Conservation (phyloP, 2,113 vertebrate genomes). For the Pelodiscus sinensis region DNA sequence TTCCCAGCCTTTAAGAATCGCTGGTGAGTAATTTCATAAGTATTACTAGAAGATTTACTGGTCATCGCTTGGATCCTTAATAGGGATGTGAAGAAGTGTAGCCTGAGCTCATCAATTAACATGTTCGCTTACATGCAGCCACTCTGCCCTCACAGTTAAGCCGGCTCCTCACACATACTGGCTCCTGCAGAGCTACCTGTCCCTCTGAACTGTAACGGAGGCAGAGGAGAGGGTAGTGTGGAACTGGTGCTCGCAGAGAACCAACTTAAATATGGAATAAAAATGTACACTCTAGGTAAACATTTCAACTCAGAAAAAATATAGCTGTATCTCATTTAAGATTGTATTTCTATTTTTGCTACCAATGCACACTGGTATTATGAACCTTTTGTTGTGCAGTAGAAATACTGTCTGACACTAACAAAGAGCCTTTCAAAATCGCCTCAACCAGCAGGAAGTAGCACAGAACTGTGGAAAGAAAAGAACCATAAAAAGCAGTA, state of each 20-base stretch:
- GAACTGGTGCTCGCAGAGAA: no score
- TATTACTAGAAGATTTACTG: neutral
- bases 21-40: neutral
- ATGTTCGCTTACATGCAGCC: no score
- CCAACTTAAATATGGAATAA: slow-evolving; percentile 16
- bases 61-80: no score
- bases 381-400: neutral
- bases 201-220: no score
- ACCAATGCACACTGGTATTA: slow-evolving; percentile 10
- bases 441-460: neutral
- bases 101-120: no score
- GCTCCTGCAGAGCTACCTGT: no score
- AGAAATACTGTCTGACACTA: neutral
- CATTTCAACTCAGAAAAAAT: slow-evolving; percentile 20
- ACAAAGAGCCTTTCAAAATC: slow-evolving; percentile 40
- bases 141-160: no score
- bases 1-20: neutral
- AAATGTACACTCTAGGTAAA: slow-evolving; percentile 15
- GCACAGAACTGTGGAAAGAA: neutral
- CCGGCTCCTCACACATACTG: no score
- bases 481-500: slow-evolving; percentile 13
- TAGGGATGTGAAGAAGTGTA: no score
- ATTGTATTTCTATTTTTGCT: slow-evolving; percentile 16
- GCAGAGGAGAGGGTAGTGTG: no score
- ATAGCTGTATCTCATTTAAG: neutral